Evolutionary conservation across 2,113 vertebrate species (phyloP).

Genomic region (Cyprinus carpio): DNA sequence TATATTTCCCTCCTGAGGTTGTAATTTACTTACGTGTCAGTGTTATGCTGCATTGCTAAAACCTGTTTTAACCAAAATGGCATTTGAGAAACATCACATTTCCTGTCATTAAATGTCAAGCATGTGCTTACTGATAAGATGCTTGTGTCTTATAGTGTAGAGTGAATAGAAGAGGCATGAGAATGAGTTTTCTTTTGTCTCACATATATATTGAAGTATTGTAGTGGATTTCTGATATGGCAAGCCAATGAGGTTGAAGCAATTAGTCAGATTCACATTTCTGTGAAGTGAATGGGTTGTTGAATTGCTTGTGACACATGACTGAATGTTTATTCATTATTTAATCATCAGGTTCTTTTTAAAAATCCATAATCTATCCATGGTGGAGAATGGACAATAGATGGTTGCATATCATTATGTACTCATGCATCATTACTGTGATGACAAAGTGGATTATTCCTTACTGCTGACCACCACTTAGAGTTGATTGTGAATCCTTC

Average conservation of each 20-base stretch:
- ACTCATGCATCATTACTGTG: no score
- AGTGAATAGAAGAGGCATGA: neutral
- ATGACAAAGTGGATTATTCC: no score
- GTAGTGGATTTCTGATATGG: no score
- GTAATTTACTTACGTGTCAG: neutral
- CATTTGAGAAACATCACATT: neutral
- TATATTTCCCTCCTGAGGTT: neutral
- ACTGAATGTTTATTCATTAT: conserved; percentile 55
- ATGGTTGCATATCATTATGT: no score
- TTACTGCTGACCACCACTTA: no score
- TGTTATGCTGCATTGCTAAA: neutral
- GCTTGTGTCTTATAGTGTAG: neutral
- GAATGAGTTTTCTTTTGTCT: neutral
- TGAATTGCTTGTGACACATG: conserved; percentile 27
- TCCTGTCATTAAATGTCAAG: conserved; percentile 16
- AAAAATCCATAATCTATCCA: no score
- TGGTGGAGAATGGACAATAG: no score
- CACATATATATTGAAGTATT: neutral
- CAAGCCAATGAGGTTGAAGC: neutral
- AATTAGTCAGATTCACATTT: conserved; percentile 1
- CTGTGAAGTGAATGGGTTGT: neutral
- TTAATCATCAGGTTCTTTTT: no score
- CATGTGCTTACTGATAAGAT: neutral
- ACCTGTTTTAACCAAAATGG: neutral
- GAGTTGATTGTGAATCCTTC: no score